Percentiles rank a stretch among this genome's conserved stretches.
Conservation (phyloP, 2,888 invertebrate species). For the Tuberolachnus salignus region DNA sequence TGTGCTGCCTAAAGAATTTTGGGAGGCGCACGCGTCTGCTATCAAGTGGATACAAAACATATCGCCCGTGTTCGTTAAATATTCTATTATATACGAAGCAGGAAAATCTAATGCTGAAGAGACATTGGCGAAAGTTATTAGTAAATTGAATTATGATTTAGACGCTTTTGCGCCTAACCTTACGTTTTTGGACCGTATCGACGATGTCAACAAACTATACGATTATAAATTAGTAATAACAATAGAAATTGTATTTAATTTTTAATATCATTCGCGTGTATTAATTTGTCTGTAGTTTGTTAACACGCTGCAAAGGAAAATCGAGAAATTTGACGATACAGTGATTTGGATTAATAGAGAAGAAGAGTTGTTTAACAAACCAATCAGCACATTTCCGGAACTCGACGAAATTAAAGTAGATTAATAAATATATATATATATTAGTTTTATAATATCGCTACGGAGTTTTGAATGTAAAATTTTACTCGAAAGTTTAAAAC, state of each 20-base stretch:
- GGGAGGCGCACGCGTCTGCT: conserved; percentile 77
- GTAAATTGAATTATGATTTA: conserved; percentile 73
- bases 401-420: conserved; percentile 75
- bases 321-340: conserved; percentile 77
- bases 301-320: conserved; percentile 74
- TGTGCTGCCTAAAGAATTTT: conserved; percentile 77
- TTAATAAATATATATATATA: background rate
- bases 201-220: conserved; percentile 75
- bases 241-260: background rate
- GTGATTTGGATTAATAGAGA: conserved; percentile 89
- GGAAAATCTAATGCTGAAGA: conserved; percentile 87
- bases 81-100: conserved; percentile 71
- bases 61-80: conserved; percentile 71
- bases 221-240: conserved; percentile 69
- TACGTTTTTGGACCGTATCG: conserved; percentile 83
- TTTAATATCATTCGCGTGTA: background rate
- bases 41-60: conserved; percentile 84
- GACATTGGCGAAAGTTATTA: conserved; percentile 67
- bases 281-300: conserved; percentile 68
- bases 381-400: conserved; percentile 75
- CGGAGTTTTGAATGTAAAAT: too few relatives aligned
- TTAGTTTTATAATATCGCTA: conserved; percentile 9
- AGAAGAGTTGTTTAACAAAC: conserved; percentile 84
- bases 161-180: conserved; percentile 72
- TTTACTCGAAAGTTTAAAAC: too few relatives aligned